Conservation (phyloP, 2,797 vertebrate genomes). For the Lacerta bilineata region DNA sequence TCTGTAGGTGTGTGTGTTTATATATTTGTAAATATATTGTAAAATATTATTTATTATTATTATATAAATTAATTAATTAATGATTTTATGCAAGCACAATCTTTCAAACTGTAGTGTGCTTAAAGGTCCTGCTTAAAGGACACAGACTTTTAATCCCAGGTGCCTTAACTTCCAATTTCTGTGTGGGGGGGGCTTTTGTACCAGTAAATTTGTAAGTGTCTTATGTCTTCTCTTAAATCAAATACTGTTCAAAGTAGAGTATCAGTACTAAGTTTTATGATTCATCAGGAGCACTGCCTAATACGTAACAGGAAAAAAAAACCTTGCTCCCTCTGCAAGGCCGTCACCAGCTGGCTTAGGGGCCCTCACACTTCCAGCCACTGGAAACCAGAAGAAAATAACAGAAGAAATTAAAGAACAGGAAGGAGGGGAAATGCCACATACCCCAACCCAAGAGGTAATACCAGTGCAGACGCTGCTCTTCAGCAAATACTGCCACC, state of each 20-base stretch:
- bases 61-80: no score
- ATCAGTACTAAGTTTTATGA: not conserved
- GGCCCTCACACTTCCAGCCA: no score
- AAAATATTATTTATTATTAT: no score
- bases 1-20: no score
- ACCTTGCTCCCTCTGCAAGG: no score
- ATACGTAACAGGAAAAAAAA: not conserved
- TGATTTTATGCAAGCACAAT: not conserved
- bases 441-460: constrained; percentile 98
- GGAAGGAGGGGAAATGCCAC: constrained; percentile 65
- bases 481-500: constrained; percentile 93
- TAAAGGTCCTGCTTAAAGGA: not conserved
- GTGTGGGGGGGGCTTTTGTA: no score
- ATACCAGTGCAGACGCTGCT: constrained; percentile 94
- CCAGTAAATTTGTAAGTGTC: not conserved
- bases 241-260: not conserved
- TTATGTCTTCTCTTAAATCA: not conserved
- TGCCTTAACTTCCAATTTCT: not conserved
- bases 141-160: not conserved
- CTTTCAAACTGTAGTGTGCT: no score
- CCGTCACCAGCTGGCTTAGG: no score
- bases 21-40: no score
- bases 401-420: not conserved
- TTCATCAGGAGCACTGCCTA: no score
- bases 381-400: not conserved